Conservation (phyloP, 2,113 vertebrate species). For the Hypanus sabinus region DNA sequence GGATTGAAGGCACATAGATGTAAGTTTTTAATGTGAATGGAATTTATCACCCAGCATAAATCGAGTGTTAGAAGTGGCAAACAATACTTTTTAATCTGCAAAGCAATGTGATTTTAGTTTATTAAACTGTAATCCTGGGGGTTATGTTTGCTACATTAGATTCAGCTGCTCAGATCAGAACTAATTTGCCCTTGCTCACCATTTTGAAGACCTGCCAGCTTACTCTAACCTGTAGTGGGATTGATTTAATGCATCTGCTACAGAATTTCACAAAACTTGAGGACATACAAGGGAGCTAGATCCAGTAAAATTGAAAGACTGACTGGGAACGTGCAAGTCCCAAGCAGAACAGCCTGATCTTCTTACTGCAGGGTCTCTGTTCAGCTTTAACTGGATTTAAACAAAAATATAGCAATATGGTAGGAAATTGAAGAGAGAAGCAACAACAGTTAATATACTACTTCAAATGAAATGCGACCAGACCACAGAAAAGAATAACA, state of each 20-base stretch:
- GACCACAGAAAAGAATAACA: not conserved
- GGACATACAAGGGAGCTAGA: not conserved
- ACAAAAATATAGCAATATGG: not conserved
- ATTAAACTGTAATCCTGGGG: not conserved
- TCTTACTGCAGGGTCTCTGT: not conserved
- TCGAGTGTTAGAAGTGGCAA: not conserved
- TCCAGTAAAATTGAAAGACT: not conserved
- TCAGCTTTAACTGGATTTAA: not conserved
- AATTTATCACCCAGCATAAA: not conserved
- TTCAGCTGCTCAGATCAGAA: not conserved
- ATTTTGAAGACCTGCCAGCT: not conserved
- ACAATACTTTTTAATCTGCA: not conserved
- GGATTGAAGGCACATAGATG: conserved; percentile 87
- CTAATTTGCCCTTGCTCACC: not conserved
- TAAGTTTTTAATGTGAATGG: conserved; percentile 55
- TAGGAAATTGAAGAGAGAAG: not conserved
- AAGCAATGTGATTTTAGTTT: not conserved
- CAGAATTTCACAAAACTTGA: not conserved
- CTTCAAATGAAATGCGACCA: not conserved
- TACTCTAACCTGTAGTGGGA: not conserved
- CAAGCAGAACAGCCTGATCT: not conserved
- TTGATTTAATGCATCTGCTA: not conserved
- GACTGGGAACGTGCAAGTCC: too few relatives aligned
- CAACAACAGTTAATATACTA: not conserved
- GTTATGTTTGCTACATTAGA: not conserved